Evolutionary conservation across 1,140 invertebrate genomes (phyloP).

Genomic region (Diachasma alloeum): DNA sequence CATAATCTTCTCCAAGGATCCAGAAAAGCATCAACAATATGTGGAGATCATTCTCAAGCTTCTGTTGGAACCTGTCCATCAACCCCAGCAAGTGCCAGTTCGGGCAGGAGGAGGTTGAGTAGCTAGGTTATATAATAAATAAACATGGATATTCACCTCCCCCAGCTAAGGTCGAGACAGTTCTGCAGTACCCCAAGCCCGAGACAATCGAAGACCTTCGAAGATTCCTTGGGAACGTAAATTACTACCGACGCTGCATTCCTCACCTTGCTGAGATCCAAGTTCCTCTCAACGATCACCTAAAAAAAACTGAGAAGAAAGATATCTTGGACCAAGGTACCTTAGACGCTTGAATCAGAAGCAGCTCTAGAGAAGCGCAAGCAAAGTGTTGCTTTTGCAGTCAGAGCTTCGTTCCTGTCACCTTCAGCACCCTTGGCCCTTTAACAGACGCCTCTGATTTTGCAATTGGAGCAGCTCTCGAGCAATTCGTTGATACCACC

Average conservation of each 20-base stretch:
- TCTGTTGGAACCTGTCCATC: too few relatives aligned
- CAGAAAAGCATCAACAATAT: too few relatives aligned
- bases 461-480: slow-evolving; percentile 32
- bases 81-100: too few relatives aligned
- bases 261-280: neutral
- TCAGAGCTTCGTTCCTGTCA: neutral
- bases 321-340: too few relatives aligned
- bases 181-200: too few relatives aligned
- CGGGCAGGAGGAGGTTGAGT: too few relatives aligned
- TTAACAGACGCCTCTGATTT: slow-evolving; percentile 30
- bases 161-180: too few relatives aligned
- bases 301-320: neutral
- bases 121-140: too few relatives aligned
- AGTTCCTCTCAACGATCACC: neutral
- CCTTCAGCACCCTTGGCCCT: neutral
- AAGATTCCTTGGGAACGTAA: slow-evolving; percentile 13
- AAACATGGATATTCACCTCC: too few relatives aligned
- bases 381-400: neutral
- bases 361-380: neutral
- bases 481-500: slow-evolving; percentile 32
- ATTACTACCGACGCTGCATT: slow-evolving; percentile 1
- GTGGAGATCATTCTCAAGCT: too few relatives aligned
- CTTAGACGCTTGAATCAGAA: neutral
- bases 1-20: too few relatives aligned
- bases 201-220: too few relatives aligned